These are phyloP conservation scores for Poecilia picta DNA, from an alignment of 2,797 vertebrate genomes.

Conservation along the genomic window DNA sequence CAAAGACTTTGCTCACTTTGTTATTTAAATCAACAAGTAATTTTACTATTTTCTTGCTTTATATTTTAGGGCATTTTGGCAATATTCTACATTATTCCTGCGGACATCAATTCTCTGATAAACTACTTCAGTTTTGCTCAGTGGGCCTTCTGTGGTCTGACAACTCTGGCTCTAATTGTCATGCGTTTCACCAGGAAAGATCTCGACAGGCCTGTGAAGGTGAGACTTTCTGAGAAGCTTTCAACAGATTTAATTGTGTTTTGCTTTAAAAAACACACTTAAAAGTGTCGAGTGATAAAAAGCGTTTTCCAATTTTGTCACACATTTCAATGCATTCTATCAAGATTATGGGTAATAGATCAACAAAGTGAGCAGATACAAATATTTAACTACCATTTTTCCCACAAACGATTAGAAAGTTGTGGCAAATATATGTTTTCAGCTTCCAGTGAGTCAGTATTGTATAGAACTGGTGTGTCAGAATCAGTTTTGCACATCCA, in stretches of 20 bases:
- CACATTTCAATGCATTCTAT: neutral
- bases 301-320: neutral
- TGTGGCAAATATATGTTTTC: neutral
- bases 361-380: neutral
- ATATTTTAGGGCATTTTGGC: slow-evolving; percentile 82
- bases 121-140: slow-evolving; percentile 97
- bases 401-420: neutral
- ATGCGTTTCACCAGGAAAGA: slow-evolving; percentile 94
- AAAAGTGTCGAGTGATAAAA: neutral
- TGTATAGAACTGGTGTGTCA: neutral
- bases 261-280: neutral
- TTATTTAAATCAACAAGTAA: neutral
- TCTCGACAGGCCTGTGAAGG: slow-evolving; percentile 87
- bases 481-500: neutral
- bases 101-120: slow-evolving; percentile 90
- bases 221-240: slow-evolving; percentile 55
- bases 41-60: neutral
- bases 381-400: neutral
- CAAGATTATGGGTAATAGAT: neutral
- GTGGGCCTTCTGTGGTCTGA: slow-evolving; percentile 90
- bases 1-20: neutral
- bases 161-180: slow-evolving; percentile 84
- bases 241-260: neutral
- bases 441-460: neutral
- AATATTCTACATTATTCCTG: slow-evolving; percentile 88